Evolutionary conservation across 2,797 vertebrate species (phyloP).

Genomic region (Anniella stebbinsi): DNA sequence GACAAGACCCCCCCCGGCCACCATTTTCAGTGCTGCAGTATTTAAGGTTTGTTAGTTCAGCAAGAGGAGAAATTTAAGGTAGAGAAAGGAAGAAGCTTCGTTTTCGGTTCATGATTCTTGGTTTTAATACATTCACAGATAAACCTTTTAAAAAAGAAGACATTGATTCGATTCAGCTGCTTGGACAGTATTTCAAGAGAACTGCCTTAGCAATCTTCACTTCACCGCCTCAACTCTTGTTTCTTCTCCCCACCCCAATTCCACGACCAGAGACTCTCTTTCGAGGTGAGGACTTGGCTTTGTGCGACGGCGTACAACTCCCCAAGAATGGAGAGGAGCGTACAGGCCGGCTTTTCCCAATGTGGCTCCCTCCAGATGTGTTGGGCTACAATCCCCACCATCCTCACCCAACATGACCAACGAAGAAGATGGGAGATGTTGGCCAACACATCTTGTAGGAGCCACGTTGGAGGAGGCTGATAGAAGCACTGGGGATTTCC

Average conservation of each 20-base stretch:
- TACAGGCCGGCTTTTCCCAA: background rate
- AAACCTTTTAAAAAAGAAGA: background rate
- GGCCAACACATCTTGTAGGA: too few species aligned
- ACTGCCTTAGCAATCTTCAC: accelerated
- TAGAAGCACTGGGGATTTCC: constrained; percentile 64
- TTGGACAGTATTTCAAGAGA: background rate
- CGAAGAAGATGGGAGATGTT: too few species aligned
- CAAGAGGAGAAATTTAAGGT: background rate
- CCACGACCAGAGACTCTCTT: background rate
- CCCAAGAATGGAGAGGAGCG: background rate
- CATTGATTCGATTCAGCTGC: background rate
- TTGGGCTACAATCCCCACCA: too few species aligned
- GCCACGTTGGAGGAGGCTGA: background rate
- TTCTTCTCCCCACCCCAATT: background rate
- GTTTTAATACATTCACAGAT: constrained; percentile 40
- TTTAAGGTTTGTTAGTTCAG: background rate
- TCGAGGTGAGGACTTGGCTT: background rate
- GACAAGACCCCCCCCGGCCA: accelerated
- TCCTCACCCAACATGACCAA: too few species aligned
- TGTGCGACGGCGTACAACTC: background rate
- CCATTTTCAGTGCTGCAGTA: constrained; percentile 18
- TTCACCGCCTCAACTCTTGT: background rate
- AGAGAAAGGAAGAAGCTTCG: background rate
- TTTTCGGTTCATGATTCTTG: constrained; percentile 36
- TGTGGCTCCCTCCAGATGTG: background rate